Conservation (phyloP, 2,113 vertebrate species). For the Saccopteryx leptura region DNA sequence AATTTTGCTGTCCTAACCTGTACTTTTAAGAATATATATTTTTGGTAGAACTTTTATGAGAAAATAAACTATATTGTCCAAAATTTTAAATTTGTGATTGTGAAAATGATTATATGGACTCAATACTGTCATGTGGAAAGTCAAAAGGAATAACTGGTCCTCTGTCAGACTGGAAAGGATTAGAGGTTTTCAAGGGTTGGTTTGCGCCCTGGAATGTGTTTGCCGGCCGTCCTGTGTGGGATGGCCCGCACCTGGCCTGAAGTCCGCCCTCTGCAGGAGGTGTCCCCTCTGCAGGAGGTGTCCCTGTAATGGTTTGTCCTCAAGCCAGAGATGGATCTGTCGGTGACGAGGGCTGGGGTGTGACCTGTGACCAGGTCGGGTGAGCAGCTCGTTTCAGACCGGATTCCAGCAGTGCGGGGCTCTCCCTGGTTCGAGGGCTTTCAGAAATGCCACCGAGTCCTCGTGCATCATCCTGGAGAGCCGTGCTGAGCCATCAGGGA, state of each 20-base stretch:
- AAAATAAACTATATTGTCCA: slow-evolving; percentile 80
- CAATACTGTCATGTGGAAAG: background rate
- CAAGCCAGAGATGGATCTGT: background rate
- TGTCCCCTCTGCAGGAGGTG: fast-evolving
- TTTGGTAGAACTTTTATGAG: slow-evolving; percentile 87
- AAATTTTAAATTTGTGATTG: slow-evolving; percentile 64
- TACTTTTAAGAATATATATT: slow-evolving; percentile 88
- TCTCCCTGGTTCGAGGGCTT: fast-evolving
- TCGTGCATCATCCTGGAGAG: fast-evolving
- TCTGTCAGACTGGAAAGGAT: background rate
- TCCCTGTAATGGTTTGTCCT: too few species aligned
- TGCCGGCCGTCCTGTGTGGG: background rate
- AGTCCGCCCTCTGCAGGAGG: background rate
- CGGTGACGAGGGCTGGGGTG: fast-evolving
- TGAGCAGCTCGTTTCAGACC: background rate
- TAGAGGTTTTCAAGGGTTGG: too few species aligned
- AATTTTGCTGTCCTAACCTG: slow-evolving; percentile 75
- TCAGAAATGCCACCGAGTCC: background rate
- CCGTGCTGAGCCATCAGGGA: background rate
- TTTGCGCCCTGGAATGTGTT: too few species aligned
- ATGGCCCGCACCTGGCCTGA: background rate
- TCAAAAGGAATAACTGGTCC: background rate
- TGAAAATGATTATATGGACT: slow-evolving; percentile 55
- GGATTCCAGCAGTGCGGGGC: fast-evolving
- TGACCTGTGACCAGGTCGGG: background rate